These are phyloP conservation scores for Corvus hawaiiensis DNA, from an alignment of 2,113 vertebrate species.

Conservation along the genomic window DNA sequence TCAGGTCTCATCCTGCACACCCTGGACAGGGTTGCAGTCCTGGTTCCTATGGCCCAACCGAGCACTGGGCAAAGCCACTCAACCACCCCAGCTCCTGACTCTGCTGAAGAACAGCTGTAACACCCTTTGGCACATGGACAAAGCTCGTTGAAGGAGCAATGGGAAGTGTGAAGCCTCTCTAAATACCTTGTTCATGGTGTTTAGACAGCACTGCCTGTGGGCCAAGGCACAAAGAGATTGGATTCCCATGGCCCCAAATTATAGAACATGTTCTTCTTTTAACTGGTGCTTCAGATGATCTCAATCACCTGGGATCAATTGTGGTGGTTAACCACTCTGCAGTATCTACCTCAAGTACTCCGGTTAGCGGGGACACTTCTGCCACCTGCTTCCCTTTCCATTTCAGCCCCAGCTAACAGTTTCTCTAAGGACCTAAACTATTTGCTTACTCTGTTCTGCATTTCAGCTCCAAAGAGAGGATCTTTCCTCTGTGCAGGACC, in stretches of 20 bases:
- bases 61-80: not conserved
- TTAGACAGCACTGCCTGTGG: not conserved
- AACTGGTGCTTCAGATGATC: not conserved
- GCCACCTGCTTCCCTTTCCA: not conserved
- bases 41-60: not conserved
- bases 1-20: not conserved
- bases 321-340: not conserved
- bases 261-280: not conserved
- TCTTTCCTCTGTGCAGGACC: not conserved
- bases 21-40: not conserved
- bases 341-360: not conserved
- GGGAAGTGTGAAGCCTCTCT: not conserved
- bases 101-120: not conserved
- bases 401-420: not conserved
- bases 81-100: not conserved
- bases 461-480: not conserved
- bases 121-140: accelerated
- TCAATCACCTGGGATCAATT: not conserved
- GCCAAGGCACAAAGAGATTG: not conserved
- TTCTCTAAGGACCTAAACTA: not conserved
- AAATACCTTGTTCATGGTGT: not conserved
- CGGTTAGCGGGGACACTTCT: accelerated
- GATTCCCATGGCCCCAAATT: not conserved
- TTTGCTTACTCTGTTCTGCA: not conserved
- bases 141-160: not conserved